Evolutionary conservation across 1,140 invertebrate genomes (phyloP).

Genomic region (Tetragonula clypearis): DNA sequence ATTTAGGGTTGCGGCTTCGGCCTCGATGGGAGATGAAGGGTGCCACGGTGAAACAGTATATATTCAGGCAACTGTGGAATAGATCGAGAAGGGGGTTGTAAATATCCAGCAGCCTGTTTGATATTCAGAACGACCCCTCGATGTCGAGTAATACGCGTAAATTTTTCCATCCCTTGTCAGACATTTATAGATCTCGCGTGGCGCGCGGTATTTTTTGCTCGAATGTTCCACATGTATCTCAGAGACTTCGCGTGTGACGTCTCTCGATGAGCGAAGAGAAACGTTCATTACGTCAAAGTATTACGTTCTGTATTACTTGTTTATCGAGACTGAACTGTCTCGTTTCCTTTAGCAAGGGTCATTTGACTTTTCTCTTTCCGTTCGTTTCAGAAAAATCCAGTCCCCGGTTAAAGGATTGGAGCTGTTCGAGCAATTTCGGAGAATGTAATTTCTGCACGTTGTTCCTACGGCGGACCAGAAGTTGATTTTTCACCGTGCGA

Average conservation of each 20-base stretch:
- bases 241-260: too few species aligned
- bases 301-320: neutral
- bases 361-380: too few species aligned
- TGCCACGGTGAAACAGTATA: conserved; percentile 14
- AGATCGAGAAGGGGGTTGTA: neutral
- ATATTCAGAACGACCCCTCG: conserved; percentile 54
- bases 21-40: neutral
- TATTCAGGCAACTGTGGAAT: conserved; percentile 26
- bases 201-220: neutral
- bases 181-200: conserved; percentile 16
- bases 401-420: neutral
- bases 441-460: too few species aligned
- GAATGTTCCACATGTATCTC: too few species aligned
- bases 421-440: too few species aligned
- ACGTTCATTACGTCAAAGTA: neutral
- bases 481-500: neutral
- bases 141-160: conserved; percentile 55
- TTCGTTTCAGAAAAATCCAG: neutral
- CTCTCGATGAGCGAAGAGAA: neutral
- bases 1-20: conserved; percentile 33
- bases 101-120: conserved; percentile 43
- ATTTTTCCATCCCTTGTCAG: conserved; percentile 39
- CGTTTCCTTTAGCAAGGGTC: neutral
- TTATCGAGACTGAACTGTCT: neutral
- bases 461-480: too few species aligned